Evolutionary conservation across 2,113 vertebrate species (phyloP), one percentile per base, ranked within the genome.

Genomic region (Burhinus oedicnemus): DNA sequence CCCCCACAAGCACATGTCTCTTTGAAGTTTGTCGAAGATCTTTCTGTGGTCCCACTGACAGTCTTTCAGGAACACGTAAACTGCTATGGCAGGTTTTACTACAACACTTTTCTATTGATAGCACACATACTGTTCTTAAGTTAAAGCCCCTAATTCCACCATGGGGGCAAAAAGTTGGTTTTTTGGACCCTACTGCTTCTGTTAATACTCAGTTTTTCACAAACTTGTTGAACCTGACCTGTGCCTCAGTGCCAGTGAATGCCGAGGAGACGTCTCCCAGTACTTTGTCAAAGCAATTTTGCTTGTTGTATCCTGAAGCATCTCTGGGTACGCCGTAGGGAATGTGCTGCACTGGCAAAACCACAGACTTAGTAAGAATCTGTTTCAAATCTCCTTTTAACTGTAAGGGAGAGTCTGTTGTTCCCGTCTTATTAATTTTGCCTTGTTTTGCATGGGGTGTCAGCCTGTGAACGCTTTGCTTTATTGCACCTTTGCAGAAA

Each of bases 381-480:
- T 62, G 23, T 42, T 81, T 70, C 36, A 81, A n/a, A 75, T 89
- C 51, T 69, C 45, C 71, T 77, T 78, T 83, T 72, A 89, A 44
- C 27, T 54, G 11, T 19, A 34, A 45, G 45, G 47, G 66, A 88
- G 66, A 44, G 42, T 40, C 51, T 72, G 40, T 69, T 79, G 83
- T 57, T 96, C 64, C 68, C 2, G 20, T 84, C 57, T 30, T 70
- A 51, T 55, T 89, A 21, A 90, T 47, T 84, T 84, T 87, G 76
- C 86, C 74, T 92, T 68, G 51, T 89, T 96, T 90, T 52, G 90
- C 75, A 69, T 74, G 82, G 66, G 36, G 16, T 65, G 51, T 62
- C 85, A 74, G 92, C 83, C 68, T 60, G 68, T 22, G 42, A 75
- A n/a, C 54, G 51, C 64, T 87, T 49, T 52, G 58, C 83, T 75